These are phyloP conservation scores for Limnothrissa miodon DNA, from an alignment of 2,113 vertebrate species.

Conservation along the genomic window DNA sequence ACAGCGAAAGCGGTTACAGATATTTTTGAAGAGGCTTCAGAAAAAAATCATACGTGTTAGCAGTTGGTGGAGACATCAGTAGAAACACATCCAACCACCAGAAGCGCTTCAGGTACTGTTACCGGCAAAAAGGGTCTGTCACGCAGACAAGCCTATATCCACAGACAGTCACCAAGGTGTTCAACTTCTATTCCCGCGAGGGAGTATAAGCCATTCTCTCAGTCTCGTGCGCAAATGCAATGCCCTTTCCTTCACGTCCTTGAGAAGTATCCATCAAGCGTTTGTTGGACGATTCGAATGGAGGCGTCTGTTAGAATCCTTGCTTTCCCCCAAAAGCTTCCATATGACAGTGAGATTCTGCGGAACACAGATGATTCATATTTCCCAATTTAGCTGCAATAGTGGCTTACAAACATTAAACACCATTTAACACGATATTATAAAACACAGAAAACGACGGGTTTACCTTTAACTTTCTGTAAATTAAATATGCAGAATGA, in stretches of 20 bases:
- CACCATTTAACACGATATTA: background rate
- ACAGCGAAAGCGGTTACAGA: background rate
- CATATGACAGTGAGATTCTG: background rate
- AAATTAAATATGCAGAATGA: slow-evolving; percentile 11
- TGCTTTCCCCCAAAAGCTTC: slow-evolving; percentile 7
- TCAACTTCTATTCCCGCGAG: slow-evolving; percentile 30
- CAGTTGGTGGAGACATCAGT: slow-evolving; percentile 23
- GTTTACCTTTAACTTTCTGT: slow-evolving; percentile 42
- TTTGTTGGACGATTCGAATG: slow-evolving; percentile 3
- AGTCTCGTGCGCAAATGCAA: slow-evolving; percentile 11
- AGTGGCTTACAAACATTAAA: too few relatives aligned
- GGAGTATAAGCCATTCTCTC: slow-evolving; percentile 33
- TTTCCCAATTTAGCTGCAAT: background rate
- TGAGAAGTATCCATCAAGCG: slow-evolving; percentile 47
- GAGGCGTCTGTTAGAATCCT: slow-evolving; percentile 11
- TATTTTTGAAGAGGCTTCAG: background rate
- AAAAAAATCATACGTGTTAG: slow-evolving; percentile 14
- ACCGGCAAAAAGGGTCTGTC: slow-evolving; percentile 21
- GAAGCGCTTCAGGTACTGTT: slow-evolving; percentile 3
- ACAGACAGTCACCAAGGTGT: background rate
- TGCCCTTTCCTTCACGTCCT: slow-evolving; percentile 42
- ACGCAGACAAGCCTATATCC: background rate
- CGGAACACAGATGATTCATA: background rate
- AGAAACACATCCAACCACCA: slow-evolving; percentile 7
- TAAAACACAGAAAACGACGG: background rate